A percentile compares a stretch with the other conserved stretches of the same genome.
Evolutionary conservation across 2,113 vertebrate genomes (phyloP).

Genomic region (Hypanus sabinus): DNA sequence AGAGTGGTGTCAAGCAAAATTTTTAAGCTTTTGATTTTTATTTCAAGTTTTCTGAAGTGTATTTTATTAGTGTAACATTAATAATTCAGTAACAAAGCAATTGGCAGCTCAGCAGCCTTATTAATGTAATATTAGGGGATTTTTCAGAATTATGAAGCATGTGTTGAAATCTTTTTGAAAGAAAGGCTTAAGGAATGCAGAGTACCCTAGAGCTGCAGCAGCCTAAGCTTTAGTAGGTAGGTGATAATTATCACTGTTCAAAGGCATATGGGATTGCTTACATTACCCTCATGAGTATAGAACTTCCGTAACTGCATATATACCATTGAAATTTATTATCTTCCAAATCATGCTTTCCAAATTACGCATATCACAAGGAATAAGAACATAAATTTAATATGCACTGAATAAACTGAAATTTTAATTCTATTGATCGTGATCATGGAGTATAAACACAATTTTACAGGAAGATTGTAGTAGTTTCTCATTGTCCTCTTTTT

Average conservation of each 20-base stretch:
- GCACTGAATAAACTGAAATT: neutral
- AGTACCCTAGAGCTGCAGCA: conserved; percentile 6
- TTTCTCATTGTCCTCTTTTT: neutral
- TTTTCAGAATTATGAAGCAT: conserved; percentile 26
- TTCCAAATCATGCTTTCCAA: neutral
- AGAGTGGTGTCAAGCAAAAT: neutral
- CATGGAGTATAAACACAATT: neutral
- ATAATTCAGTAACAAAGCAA: conserved; percentile 9
- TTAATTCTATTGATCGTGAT: neutral
- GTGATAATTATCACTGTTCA: conserved; percentile 30
- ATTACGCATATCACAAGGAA: neutral
- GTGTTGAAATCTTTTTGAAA: neutral
- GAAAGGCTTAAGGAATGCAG: conserved; percentile 7
- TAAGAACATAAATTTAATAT: conserved; percentile 18
- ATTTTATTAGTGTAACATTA: conserved; percentile 8
- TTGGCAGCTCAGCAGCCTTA: neutral
- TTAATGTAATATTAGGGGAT: conserved; percentile 25
- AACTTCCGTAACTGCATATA: conserved; percentile 17
- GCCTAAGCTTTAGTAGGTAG: neutral
- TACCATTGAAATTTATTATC: conserved; percentile 17
- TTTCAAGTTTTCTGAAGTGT: conserved; percentile 17
- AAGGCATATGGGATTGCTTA: conserved; percentile 16
- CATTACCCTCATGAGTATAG: neutral
- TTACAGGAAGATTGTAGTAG: neutral
- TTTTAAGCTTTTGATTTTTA: conserved; percentile 7